Percentiles rank a stretch among this genome's conserved stretches.
Conservation (phyloP, 2,888 invertebrate genomes). For the Trichopria drosophilae region DNA sequence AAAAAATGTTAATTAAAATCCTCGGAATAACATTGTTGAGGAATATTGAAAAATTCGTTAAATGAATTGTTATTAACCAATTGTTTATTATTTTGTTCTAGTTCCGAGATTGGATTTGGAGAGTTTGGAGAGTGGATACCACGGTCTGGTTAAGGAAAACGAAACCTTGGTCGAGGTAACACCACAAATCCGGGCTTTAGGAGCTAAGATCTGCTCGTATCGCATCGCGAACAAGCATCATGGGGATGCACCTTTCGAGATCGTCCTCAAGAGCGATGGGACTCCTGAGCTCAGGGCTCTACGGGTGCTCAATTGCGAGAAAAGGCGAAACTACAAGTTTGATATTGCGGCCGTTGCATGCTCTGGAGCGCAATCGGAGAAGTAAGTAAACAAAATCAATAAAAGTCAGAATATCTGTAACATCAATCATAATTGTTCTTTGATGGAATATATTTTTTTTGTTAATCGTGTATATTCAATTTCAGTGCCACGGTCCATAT, state of each 20-base stretch:
- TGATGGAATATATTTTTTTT: no score
- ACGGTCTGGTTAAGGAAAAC: slow-evolving; percentile 89
- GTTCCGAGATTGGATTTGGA: slow-evolving; percentile 76
- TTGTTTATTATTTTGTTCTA: no score
- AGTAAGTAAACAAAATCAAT: slow-evolving; percentile 60
- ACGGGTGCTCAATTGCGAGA: slow-evolving; percentile 88
- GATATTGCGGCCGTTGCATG: slow-evolving; percentile 93
- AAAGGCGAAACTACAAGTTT: slow-evolving; percentile 92
- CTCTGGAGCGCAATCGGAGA: slow-evolving; percentile 80
- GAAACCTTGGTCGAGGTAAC: slow-evolving; percentile 91
- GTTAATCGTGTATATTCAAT: slow-evolving; percentile 37
- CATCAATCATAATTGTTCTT: no score
- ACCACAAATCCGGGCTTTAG: slow-evolving; percentile 84
- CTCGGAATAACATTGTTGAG: no score
- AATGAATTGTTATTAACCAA: no score
- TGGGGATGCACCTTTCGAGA: slow-evolving; percentile 91
- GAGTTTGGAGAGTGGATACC: slow-evolving; percentile 85
- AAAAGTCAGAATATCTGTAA: no score
- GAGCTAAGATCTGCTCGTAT: slow-evolving; percentile 77
- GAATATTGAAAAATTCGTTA: no score
- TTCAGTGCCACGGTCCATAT: slow-evolving; percentile 89
- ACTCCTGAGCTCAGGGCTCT: slow-evolving; percentile 83
- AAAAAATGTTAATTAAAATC: no score
- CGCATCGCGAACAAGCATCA: slow-evolving; percentile 89
- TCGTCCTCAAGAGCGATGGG: slow-evolving; percentile 74